Percentiles rank a stretch among this genome's conserved stretches.
Evolutionary conservation across 1,140 invertebrate genomes (phyloP).

Genomic region (Ooceraea biroi): DNA sequence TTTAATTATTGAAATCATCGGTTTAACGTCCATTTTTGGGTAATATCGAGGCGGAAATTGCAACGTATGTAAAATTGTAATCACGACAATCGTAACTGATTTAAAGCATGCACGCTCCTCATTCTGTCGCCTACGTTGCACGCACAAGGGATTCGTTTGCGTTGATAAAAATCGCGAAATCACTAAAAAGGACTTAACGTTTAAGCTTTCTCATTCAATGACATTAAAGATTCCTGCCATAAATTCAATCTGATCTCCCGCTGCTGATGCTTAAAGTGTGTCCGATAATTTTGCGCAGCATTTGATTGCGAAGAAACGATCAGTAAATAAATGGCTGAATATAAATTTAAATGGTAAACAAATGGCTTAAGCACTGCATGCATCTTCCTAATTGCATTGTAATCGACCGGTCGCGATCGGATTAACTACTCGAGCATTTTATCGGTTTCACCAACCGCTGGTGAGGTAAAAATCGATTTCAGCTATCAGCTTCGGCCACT

Average conservation of each 20-base stretch:
- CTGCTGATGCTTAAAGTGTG: not conserved
- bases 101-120: slow-evolving; percentile 5
- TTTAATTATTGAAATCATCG: not conserved
- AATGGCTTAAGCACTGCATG: slow-evolving; percentile 4
- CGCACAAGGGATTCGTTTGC: not conserved
- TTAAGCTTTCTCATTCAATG: not conserved
- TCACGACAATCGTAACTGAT: slow-evolving; percentile 25
- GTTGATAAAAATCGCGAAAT: not conserved
- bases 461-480: slow-evolving; percentile 44
- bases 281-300: not conserved
- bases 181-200: not conserved
- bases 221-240: not conserved
- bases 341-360: slow-evolving; percentile 23
- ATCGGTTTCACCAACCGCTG: slow-evolving; percentile 44
- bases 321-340: not conserved
- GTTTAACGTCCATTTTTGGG: slow-evolving; percentile 2
- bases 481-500: slow-evolving; percentile 27
- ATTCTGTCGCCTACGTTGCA: not conserved
- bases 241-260: not conserved
- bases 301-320: slow-evolving; percentile 28
- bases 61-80: not conserved
- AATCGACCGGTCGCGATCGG: slow-evolving; percentile 45
- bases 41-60: not conserved
- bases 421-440: slow-evolving; percentile 46
- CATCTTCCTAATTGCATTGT: slow-evolving; percentile 44